A percentile compares a stretch with the other conserved stretches of the same genome.
These are phyloP conservation scores for Cyprinodon tularosa DNA, from an alignment of 2,113 vertebrate genomes.

Conservation along the genomic window DNA sequence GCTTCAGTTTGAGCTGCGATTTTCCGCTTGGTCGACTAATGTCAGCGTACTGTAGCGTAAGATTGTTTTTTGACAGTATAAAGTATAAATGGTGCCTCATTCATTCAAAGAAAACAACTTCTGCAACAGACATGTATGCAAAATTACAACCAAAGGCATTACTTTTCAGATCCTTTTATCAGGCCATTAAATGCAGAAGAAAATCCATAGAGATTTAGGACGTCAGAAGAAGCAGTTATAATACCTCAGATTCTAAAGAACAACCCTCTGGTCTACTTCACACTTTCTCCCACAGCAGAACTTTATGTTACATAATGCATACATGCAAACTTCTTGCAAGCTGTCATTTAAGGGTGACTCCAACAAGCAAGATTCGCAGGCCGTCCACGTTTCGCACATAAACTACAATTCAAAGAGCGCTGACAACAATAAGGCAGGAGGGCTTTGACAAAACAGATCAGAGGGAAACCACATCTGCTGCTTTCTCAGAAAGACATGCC, in stretches of 20 bases:
- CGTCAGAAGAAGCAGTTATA: background rate
- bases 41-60: too few species aligned
- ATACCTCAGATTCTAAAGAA: background rate
- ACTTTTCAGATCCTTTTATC: background rate
- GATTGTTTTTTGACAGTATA: too few species aligned
- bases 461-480: conserved; percentile 45
- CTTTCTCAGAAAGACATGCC: conserved; percentile 36
- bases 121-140: background rate
- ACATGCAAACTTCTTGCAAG: conserved; percentile 3
- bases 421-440: conserved; percentile 43
- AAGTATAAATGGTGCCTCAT: background rate
- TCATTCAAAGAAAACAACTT: background rate
- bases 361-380: conserved; percentile 16
- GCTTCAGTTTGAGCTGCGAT: too few species aligned
- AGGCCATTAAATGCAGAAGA: background rate
- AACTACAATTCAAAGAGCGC: conserved; percentile 29
- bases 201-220: background rate
- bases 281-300: background rate
- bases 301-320: background rate
- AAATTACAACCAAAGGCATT: background rate
- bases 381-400: conserved; percentile 13
- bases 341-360: conserved; percentile 17
- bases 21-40: too few species aligned
- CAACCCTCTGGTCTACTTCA: background rate
- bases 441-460: conserved; percentile 60